Evolutionary conservation across 2,797 vertebrate genomes (phyloP), one percentile per base, ranked within the genome.

Genomic region (Chromobotia macracanthus): DNA sequence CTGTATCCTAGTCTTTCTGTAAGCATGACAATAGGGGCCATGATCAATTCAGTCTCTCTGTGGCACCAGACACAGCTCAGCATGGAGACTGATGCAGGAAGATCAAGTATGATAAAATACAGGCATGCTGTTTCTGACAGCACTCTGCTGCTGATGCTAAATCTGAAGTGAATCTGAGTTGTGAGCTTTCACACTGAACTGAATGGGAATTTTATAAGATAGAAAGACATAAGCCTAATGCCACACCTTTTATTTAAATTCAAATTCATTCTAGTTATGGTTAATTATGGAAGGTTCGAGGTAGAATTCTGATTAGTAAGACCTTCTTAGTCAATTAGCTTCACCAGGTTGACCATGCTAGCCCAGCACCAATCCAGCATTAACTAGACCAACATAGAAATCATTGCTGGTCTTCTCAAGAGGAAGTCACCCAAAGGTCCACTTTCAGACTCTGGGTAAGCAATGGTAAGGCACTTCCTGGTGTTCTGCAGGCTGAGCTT

Each of bases 401-500:
- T 61, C 0, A 58, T 10, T 12, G n/a, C 51, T 21, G 9, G 7
- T 13, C 25, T 31, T 51, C 18, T 31, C 15, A 35, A 18, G 9
- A 12, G 12, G 5, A 61, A 48, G 16, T 53, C 28, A 31, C 2
- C 1, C 41, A 15, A 35, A 41, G 21, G 28, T 3, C 61, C 7
- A 44, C 12, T 53, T 64, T 67, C 11, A 76, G 10, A 53, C 50
- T 67, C 67, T 15, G 38, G 28, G 7, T 67, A 67, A 38, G 50
- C 21, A 21, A 44, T 1, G 0, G 11, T 55, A 28, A 64, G 25
- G 18, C 9, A 21, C 66, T 48, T 23, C n/a, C 65, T 53, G n/a
- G 19, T 4, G 75, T 82, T 85, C 77, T 68, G 28, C 71, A 77
- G 71, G 61, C 67, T 81, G 80, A 85, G 65, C 66, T 51, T 85